Conservation (phyloP, 2,113 vertebrate genomes). For the Trachemys scripta region DNA sequence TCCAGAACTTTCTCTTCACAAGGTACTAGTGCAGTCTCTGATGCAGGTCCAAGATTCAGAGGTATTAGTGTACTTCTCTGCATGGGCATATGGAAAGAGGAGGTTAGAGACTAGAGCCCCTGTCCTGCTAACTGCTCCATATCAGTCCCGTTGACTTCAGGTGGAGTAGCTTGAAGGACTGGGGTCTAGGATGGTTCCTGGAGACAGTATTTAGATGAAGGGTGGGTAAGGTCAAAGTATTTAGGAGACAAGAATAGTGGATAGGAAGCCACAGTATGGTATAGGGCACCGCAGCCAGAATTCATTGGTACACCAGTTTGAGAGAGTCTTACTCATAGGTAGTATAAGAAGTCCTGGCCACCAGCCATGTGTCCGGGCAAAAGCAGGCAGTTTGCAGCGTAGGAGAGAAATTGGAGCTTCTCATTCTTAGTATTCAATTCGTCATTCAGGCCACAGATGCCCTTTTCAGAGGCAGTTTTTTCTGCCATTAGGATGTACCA, state of each 20-base stretch:
- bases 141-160: not conserved
- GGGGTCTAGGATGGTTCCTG: not conserved
- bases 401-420: not conserved
- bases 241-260: not conserved
- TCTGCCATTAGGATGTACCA: not conserved
- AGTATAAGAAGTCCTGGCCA: not conserved
- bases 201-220: not conserved
- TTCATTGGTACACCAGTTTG: not conserved
- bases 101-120: not conserved
- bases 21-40: not conserved
- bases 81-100: not conserved
- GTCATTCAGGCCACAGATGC: not conserved
- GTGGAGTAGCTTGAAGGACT: not conserved
- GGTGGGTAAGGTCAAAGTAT: not conserved
- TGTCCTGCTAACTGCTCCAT: not conserved
- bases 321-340: not conserved
- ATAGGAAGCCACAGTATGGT: not conserved
- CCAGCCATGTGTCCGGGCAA: not conserved
- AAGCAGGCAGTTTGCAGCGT: not conserved
- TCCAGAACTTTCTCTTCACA: not conserved
- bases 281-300: not conserved
- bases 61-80: not conserved
- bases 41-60: not conserved
- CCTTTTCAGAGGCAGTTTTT: not conserved
- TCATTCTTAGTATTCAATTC: not conserved